Conservation (phyloP, 1,140 invertebrate genomes). For the Nasonia vitripennis region DNA sequence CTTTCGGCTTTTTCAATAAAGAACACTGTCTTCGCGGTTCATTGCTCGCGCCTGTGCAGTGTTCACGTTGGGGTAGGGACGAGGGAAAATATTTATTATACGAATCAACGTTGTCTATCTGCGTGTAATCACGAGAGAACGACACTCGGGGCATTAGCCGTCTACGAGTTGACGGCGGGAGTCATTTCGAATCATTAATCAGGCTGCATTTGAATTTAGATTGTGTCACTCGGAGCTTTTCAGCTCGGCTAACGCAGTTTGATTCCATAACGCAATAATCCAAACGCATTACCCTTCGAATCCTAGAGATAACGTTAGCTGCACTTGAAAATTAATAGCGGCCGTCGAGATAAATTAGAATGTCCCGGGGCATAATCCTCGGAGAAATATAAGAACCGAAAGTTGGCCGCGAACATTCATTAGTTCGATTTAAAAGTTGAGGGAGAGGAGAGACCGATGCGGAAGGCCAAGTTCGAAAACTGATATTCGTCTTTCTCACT, state of each 20-base stretch:
- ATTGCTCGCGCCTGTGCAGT: too few species aligned
- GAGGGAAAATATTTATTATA: too few species aligned
- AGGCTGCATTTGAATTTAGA: not conserved
- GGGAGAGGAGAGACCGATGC: not conserved
- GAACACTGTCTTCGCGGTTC: too few species aligned
- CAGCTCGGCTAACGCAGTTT: too few species aligned
- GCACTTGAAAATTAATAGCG: too few species aligned
- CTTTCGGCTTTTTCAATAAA: not conserved
- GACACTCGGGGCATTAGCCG: not conserved
- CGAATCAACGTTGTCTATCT: too few species aligned
- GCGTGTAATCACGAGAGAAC: too few species aligned
- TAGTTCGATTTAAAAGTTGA: not conserved
- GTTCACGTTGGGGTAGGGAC: too few species aligned
- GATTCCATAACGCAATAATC: too few species aligned
- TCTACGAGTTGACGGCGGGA: not conserved
- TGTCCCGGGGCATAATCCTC: not conserved
- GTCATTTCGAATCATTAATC: not conserved
- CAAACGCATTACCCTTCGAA: too few species aligned
- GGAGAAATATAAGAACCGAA: not conserved
- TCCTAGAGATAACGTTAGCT: too few species aligned
- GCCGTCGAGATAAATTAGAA: too few species aligned
- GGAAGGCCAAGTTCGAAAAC: conserved; percentile 5
- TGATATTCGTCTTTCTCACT: not conserved
- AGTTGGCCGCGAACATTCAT: not conserved
- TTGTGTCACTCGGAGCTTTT: not conserved